Percentiles rank a stretch among this genome's conserved stretches.
These are phyloP conservation scores for Agriopis marginaria DNA, from an alignment of 2,888 invertebrate species.

Conservation along the genomic window DNA sequence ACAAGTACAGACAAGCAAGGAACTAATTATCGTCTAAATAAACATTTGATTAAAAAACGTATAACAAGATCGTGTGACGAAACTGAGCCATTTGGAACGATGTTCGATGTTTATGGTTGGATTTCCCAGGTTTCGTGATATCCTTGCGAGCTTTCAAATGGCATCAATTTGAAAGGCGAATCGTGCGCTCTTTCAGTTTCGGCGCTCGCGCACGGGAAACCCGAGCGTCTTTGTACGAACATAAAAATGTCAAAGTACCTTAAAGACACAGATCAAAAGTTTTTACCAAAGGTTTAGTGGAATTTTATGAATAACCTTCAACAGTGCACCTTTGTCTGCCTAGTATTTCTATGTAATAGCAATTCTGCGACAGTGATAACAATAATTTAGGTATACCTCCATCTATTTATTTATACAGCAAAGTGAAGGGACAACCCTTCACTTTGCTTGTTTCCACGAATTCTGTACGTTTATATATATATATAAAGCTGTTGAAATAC, in stretches of 20 bases:
- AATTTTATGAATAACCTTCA: slow-evolving; percentile 14
- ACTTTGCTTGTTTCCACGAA: slow-evolving; percentile 54
- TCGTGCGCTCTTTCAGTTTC: slow-evolving; percentile 77
- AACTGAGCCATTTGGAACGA: slow-evolving; percentile 59
- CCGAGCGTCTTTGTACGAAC: slow-evolving; percentile 51
- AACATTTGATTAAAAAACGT: slow-evolving; percentile 12
- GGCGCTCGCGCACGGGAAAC: slow-evolving; percentile 70
- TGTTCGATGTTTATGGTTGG: slow-evolving; percentile 67
- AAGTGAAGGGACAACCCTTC: no score
- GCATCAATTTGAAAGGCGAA: slow-evolving; percentile 81
- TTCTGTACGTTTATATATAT: slow-evolving; percentile 34
- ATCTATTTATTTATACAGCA: slow-evolving; percentile 43
- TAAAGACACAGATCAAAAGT: slow-evolving; percentile 21
- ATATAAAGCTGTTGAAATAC: not conserved
- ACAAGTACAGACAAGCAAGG: not conserved
- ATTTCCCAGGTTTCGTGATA: slow-evolving; percentile 79
- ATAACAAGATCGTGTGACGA: slow-evolving; percentile 35
- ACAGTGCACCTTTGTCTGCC: not conserved
- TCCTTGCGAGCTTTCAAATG: slow-evolving; percentile 79
- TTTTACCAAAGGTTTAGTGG: slow-evolving; percentile 25
- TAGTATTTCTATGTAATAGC: not conserved
- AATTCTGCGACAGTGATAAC: slow-evolving; percentile 24
- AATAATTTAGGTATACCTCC: slow-evolving; percentile 28
- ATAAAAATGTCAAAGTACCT: slow-evolving; percentile 43
- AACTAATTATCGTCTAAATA: slow-evolving; percentile 16